Evolutionary conservation across 2,888 invertebrate genomes (phyloP).

Genomic region (Caenorhabditis drosophilae): DNA sequence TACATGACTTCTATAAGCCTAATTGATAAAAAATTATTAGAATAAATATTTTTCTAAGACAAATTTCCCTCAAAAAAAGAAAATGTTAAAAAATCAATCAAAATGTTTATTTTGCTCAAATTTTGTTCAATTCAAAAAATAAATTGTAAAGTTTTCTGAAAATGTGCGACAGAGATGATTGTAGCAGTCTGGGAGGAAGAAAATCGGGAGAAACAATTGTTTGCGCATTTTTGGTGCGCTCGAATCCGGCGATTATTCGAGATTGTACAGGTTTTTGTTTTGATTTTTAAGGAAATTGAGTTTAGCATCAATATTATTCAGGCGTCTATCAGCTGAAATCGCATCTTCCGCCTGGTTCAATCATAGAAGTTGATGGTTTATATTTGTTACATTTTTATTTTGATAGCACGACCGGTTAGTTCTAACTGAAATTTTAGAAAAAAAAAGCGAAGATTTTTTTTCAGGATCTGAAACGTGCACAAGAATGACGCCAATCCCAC

Average conservation of each 20-base stretch:
- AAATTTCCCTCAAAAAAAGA: too few species aligned
- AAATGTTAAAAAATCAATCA: not conserved
- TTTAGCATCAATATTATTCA: slow-evolving; percentile 1
- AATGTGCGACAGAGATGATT: slow-evolving; percentile 40
- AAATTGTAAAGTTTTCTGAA: not conserved
- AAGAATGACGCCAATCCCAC: slow-evolving; percentile 30
- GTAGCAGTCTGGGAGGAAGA: slow-evolving; percentile 15
- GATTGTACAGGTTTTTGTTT: slow-evolving; percentile 25
- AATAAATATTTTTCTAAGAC: too few species aligned
- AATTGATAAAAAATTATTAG: too few species aligned
- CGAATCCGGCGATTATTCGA: slow-evolving; percentile 6
- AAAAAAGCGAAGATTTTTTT: too few species aligned
- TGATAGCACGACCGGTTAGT: slow-evolving; percentile 3
- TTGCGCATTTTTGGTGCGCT: slow-evolving; percentile 14
- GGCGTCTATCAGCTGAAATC: slow-evolving; percentile 14
- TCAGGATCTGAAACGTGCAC: slow-evolving; percentile 6
- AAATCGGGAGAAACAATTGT: slow-evolving; percentile 23
- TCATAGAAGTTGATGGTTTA: slow-evolving; percentile 11
- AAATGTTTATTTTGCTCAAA: not conserved
- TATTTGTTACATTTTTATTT: slow-evolving; percentile 23
- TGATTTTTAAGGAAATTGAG: not conserved
- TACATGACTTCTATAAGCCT: too few species aligned
- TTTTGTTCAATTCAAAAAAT: not conserved
- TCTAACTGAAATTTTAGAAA: not conserved
- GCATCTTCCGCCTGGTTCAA: slow-evolving; percentile 2